Conservation (phyloP, 2,888 invertebrate genomes). For the Xestoiulus laeticollis region DNA sequence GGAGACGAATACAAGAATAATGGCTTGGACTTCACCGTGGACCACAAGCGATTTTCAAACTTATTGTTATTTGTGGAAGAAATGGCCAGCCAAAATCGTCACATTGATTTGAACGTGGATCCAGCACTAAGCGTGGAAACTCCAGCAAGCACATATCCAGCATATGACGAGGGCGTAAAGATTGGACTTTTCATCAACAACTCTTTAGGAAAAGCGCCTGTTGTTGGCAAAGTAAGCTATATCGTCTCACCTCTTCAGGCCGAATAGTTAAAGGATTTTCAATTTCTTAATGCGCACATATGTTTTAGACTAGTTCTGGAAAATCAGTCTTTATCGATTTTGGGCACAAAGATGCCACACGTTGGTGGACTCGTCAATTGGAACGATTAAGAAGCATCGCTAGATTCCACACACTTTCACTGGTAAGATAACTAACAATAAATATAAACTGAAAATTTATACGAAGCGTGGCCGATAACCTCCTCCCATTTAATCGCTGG, state of each 20-base stretch:
- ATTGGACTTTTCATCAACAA: conserved; percentile 56
- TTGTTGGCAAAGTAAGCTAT: conserved; percentile 56
- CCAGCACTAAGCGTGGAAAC: conserved; percentile 47
- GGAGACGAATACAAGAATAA: conserved; percentile 64
- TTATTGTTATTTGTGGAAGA: conserved; percentile 59
- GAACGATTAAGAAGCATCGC: conserved; percentile 55
- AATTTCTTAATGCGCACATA: background rate
- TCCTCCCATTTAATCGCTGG: background rate
- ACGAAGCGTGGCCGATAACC: background rate
- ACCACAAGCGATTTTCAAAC: conserved; percentile 58
- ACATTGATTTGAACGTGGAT: conserved; percentile 51
- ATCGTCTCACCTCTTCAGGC: background rate
- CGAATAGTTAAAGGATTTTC: background rate
- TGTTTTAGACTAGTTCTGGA: conserved; percentile 50
- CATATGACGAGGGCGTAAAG: conserved; percentile 54
- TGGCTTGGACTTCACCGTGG: conserved; percentile 63
- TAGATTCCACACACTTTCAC: conserved; percentile 56
- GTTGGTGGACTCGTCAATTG: conserved; percentile 57
- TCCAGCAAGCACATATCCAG: conserved; percentile 50
- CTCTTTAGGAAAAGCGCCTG: conserved; percentile 56
- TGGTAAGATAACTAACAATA: conserved; percentile 55
- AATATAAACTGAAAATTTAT: background rate
- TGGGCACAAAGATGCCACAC: conserved; percentile 55
- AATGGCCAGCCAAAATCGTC: conserved; percentile 52
- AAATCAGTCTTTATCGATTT: conserved; percentile 57